A percentile compares a stretch with the other conserved stretches of the same genome.
Evolutionary conservation across 2,113 vertebrate genomes (phyloP).

Genomic region (Stigmatopora nigra): DNA sequence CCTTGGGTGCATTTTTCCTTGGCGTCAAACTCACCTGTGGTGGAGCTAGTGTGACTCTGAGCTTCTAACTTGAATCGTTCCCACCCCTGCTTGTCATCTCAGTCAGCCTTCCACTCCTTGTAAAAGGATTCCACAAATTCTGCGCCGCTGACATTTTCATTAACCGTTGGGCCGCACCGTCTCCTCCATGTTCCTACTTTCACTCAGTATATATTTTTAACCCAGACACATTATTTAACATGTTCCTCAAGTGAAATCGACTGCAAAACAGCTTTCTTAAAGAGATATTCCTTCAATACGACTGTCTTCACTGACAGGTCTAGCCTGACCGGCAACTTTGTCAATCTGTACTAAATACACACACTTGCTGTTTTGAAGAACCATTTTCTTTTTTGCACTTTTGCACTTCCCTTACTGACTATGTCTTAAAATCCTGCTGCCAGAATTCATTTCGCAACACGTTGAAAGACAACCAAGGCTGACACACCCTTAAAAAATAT

Average conservation of each 20-base stretch:
- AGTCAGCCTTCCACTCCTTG: slow-evolving; percentile 44
- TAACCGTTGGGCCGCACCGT: neutral
- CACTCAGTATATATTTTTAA: neutral
- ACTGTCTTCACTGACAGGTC: slow-evolving; percentile 41
- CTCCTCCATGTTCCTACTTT: neutral
- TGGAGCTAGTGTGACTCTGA: neutral
- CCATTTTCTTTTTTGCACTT: slow-evolving; percentile 1
- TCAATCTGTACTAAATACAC: neutral
- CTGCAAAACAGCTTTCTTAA: neutral
- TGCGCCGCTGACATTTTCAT: slow-evolving; percentile 24
- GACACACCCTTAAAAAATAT: slow-evolving; percentile 1
- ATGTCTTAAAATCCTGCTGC: neutral
- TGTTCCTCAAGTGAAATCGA: neutral
- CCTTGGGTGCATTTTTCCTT: neutral
- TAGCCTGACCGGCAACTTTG: slow-evolving; percentile 58
- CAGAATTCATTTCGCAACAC: too few relatives aligned
- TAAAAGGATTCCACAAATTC: slow-evolving; percentile 42
- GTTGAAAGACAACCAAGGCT: neutral
- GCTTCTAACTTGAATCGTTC: slow-evolving; percentile 6
- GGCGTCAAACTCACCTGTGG: slow-evolving; percentile 32
- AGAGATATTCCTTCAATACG: slow-evolving; percentile 11
- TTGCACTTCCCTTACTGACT: neutral
- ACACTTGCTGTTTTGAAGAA: neutral
- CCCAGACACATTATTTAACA: neutral
- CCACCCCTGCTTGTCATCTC: slow-evolving; percentile 35